phyloP scores from a whole-genome alignment of 2,888 invertebrate species.

The Lagria hirta region DNA sequence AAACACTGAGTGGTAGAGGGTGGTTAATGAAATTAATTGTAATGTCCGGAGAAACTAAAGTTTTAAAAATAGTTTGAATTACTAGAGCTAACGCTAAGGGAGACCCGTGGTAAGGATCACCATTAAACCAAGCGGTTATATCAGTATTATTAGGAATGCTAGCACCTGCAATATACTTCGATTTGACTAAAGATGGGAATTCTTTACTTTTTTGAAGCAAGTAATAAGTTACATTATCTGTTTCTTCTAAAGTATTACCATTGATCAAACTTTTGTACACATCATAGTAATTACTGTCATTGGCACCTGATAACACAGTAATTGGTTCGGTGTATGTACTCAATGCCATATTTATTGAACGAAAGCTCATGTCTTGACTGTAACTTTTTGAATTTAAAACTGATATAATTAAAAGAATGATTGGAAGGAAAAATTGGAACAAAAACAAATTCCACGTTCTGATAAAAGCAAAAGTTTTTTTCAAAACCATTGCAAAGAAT shows the following conservation, averaged over 20 bases:
- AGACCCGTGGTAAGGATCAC: slow-evolving; percentile 72
- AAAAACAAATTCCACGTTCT: slow-evolving; percentile 66
- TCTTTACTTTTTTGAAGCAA: slow-evolving; percentile 28
- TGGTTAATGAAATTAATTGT: slow-evolving; percentile 58
- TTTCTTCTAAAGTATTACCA: not conserved
- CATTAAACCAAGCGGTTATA: slow-evolving; percentile 71
- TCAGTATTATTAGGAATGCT: slow-evolving; percentile 51
- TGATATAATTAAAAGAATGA: slow-evolving; percentile 62
- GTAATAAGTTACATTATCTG: slow-evolving; percentile 51
- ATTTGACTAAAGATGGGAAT: slow-evolving; percentile 34
- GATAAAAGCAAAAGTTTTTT: slow-evolving; percentile 47
- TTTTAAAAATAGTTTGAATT: slow-evolving; percentile 62
- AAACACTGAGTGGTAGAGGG: slow-evolving; percentile 65
- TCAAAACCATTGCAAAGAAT: slow-evolving; percentile 43
- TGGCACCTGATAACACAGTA: slow-evolving; percentile 36
- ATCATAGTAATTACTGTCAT: not conserved
- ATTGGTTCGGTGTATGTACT: slow-evolving; percentile 49
- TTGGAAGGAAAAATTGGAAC: slow-evolving; percentile 67
- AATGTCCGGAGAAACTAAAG: slow-evolving; percentile 23
- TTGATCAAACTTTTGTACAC: not conserved
- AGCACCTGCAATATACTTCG: slow-evolving; percentile 58
- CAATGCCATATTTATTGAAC: slow-evolving; percentile 57
- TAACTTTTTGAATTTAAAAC: slow-evolving; percentile 59
- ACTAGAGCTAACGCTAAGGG: slow-evolving; percentile 66
- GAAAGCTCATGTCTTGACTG: slow-evolving; percentile 54